Evolutionary conservation across 2,113 vertebrate species (phyloP).

Genomic region (Rhagologus leucostigma): DNA sequence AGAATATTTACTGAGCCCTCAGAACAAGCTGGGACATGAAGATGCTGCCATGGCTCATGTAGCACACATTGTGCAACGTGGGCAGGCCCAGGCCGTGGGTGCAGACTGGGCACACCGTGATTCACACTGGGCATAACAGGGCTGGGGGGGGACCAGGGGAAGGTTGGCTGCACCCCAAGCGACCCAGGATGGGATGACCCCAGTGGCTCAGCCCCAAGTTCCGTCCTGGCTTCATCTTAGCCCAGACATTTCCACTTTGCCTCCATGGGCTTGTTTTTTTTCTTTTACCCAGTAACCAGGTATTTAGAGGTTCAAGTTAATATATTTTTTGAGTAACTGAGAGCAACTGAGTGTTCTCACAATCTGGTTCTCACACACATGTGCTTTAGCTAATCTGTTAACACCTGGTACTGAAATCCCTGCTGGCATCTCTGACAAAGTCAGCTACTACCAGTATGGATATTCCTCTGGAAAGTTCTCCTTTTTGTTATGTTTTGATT

Average conservation of each 20-base stretch:
- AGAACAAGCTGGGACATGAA: neutral
- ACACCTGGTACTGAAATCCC: neutral
- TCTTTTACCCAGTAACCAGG: constrained; percentile 33
- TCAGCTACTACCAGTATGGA: neutral
- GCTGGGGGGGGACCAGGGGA: neutral
- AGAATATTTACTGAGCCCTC: neutral
- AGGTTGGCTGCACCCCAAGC: neutral
- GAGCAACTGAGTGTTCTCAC: neutral
- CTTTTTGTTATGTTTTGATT: neutral
- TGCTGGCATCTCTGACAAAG: neutral
- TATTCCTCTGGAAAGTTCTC: neutral
- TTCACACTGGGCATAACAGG: rapidly evolving
- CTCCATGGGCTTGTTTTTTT: neutral
- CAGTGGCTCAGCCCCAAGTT: neutral
- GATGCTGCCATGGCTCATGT: rapidly evolving
- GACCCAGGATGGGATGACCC: neutral
- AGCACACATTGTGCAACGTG: rapidly evolving
- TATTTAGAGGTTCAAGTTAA: constrained; percentile 6
- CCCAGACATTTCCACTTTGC: neutral
- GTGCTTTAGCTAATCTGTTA: neutral
- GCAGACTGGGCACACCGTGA: rapidly evolving
- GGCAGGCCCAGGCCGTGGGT: neutral
- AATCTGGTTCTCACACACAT: neutral
- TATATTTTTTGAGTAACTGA: neutral
- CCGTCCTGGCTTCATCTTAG: neutral